A percentile compares a stretch with the other conserved stretches of the same genome.
phyloP scores from a whole-genome alignment of 2,888 invertebrate genomes.

The Dynastes maya region DNA sequence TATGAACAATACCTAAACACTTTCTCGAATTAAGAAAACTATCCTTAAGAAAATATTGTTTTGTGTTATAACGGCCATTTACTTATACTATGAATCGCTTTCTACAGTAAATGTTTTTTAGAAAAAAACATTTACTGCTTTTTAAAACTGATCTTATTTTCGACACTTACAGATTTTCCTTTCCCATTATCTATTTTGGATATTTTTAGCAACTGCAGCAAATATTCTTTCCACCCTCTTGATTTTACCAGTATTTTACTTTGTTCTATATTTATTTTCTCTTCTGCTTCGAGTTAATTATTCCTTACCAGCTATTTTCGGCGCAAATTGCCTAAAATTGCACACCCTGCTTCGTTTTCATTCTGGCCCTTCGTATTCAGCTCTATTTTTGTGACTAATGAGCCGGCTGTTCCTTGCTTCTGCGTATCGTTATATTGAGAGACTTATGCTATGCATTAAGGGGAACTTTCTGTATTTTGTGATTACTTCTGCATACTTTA shows the following conservation, averaged over 20 bases:
- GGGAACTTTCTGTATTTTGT: no score
- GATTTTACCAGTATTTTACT: not conserved
- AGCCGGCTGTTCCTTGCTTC: conserved; percentile 3
- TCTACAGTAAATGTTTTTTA: no score
- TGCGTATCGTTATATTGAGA: not conserved
- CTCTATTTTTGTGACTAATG: conserved; percentile 13
- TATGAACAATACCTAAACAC: no score
- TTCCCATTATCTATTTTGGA: not conserved
- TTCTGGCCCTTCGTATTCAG: not conserved
- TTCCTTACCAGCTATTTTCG: not conserved
- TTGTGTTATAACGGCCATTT: no score
- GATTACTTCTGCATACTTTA: no score
- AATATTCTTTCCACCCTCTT: not conserved
- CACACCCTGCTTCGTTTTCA: conserved; percentile 3
- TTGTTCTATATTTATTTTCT: not conserved
- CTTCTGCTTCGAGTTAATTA: not conserved
- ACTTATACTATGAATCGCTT: no score
- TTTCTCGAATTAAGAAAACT: no score
- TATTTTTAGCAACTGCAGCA: not conserved
- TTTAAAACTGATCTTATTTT: no score
- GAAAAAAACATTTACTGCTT: no score
- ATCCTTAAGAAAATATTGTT: no score
- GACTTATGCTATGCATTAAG: not conserved
- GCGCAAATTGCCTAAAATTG: conserved; percentile 1
- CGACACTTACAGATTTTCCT: not conserved